Evolutionary conservation across 2,113 vertebrate species (phyloP), one percentile per base, ranked within the genome.

Genomic region (Archilochus colubris): DNA sequence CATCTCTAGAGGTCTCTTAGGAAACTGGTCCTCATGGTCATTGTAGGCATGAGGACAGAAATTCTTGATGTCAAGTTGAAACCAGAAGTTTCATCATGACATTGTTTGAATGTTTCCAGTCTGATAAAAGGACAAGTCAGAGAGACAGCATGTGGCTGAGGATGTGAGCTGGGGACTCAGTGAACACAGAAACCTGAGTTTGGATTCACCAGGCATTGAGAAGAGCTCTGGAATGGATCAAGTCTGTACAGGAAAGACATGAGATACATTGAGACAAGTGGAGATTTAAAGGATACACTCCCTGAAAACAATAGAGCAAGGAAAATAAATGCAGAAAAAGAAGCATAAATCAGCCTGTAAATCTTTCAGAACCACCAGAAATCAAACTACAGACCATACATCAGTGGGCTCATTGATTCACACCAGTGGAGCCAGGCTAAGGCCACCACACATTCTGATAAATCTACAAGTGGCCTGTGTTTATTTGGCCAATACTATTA

Each of bases 401-500:
- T 92, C 89, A 72, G 70, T 58, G 69, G 43, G 83, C 57, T 51
- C 54, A 21, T 72, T 28, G 57, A 80, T 79, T 89, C 89, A 73
- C 48, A 78, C 74, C 61, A 86, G 82, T 8, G 57, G 63, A 70
- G 54, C 44, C 78, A 73, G 59, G 72, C 74, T 77, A 86, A 80
- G 61, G 82, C 69, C 89, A 78, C 62, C 44, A 85, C 64, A 77
- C 59, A 38, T 82, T 89, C 74, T 76, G 59, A 30, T 21, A 77
- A 54, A 43, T 84, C 86, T 91, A 75, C 36, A 93, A 91, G 76
- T 16, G 27, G 28, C 28, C 44, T 58, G 68, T 76, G 68, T 72
- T 95, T 95, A 91, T 91, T 89, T 92, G 83, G 89, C 89, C 81
- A 88, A 89, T 54, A 59, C 31, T 80, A 40, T 36, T 77, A 40